These are phyloP conservation scores for Nymphalis c-album DNA, from an alignment of 2,888 invertebrate genomes.

Conservation along the genomic window DNA sequence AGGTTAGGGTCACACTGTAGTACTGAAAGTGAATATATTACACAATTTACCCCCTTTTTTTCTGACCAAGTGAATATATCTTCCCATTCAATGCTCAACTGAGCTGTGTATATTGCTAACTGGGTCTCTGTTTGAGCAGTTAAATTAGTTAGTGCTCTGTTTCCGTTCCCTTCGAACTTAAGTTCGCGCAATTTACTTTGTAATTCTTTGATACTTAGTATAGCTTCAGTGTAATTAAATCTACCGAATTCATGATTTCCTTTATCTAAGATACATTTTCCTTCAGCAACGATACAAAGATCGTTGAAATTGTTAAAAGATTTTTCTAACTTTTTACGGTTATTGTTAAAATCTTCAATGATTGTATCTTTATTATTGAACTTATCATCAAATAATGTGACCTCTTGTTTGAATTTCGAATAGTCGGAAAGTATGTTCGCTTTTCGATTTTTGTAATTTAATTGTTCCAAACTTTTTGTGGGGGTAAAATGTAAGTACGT, in stretches of 20 bases:
- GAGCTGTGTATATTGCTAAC: conserved; percentile 64
- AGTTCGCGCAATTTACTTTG: conserved; percentile 52
- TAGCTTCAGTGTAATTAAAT: conserved; percentile 64
- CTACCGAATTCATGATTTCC: conserved; percentile 68
- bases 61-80: conserved; percentile 72
- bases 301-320: conserved; percentile 53
- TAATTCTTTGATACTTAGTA: conserved; percentile 56
- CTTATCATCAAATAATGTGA: conserved; percentile 49
- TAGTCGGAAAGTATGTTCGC: conserved; percentile 58
- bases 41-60: conserved; percentile 58
- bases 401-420: conserved; percentile 47
- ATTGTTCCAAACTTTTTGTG: conserved; percentile 70
- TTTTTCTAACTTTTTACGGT: conserved; percentile 53
- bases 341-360: conserved; percentile 55
- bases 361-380: conserved; percentile 46
- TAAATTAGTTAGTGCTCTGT: conserved; percentile 57
- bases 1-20: conserved; percentile 68
- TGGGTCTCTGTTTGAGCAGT: conserved; percentile 67
- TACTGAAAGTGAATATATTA: conserved; percentile 66
- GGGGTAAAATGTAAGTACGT: conserved; percentile 61
- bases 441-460: conserved; percentile 68
- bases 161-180: conserved; percentile 61
- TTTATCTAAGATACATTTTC: conserved; percentile 57
- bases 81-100: conserved; percentile 73
- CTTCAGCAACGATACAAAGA: conserved; percentile 59